A percentile compares a stretch with the other conserved stretches of the same genome.
These are phyloP conservation scores for Halisarca cf. caerulea DNA, from an alignment of 37 sponge, comb jelly and placozoan species.

Conservation along the genomic window DNA sequence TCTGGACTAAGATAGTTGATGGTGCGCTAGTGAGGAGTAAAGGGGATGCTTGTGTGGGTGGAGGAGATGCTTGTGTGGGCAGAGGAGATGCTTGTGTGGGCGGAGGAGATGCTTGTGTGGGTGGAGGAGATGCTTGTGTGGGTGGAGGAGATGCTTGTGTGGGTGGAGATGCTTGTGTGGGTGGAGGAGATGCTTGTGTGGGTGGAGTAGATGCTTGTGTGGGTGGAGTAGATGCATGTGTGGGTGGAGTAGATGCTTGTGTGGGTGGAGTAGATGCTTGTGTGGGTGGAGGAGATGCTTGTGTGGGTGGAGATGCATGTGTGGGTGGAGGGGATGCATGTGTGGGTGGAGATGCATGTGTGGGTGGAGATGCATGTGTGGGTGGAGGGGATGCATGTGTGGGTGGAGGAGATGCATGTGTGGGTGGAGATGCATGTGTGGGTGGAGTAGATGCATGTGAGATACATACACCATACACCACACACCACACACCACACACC, in stretches of 20 bases:
- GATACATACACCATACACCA: too few relatives aligned
- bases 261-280: conserved; percentile 12
- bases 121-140: not conserved
- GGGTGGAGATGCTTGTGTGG: not conserved
- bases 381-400: not conserved
- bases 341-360: not conserved
- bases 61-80: not conserved
- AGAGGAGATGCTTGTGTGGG: not conserved
- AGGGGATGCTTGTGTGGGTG: not conserved
- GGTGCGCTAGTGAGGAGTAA: conserved; percentile 6
- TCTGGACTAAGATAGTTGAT: conserved; percentile 61
- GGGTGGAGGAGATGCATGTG: not conserved
- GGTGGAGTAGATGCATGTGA: not conserved
- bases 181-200: not conserved
- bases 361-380: not conserved
- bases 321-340: not conserved
- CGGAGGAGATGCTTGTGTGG: not conserved
- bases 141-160: not conserved
- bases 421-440: not conserved
- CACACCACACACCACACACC: too few relatives aligned
- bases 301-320: not conserved
- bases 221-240: not conserved
- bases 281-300: not conserved
- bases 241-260: not conserved
- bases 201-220: conserved; percentile 6